Evolutionary conservation across 2,113 vertebrate species (phyloP), one percentile per base, ranked within the genome.

Genomic region (Hoplias malabaricus): DNA sequence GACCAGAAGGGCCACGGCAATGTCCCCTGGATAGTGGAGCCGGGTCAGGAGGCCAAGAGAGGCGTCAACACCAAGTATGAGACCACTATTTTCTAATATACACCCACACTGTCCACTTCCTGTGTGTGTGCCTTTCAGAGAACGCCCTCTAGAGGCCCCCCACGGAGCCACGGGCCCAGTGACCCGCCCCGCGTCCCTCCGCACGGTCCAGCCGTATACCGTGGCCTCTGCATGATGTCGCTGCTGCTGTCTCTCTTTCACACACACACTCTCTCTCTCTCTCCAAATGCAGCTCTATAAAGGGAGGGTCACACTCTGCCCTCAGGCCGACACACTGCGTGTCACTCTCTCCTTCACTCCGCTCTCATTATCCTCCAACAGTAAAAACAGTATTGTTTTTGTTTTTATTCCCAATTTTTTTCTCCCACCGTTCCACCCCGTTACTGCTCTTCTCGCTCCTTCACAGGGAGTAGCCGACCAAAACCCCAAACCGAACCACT

Each of bases 31-130:
- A 99, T 98, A 90, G 96, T 99, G 93, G 98, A 99, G 92, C 98
- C 98, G 43, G 96, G 95, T 91, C 98, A 99, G 90, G 98, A 99
- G 91, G 94, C 96, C 87, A 99, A 99, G 92, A 94, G 98, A 95
- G 96, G 96, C 91, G 97, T 96, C 94, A 99, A 98, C 96, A 99
- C 98, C 95, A 99, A 99, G 96, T 99, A 99, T 94, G 98, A 99
- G 94, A 99, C 98, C 92, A 98, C 98, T 89, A 99, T 99, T 95
- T 99, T 99, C 95, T 99, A 97, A 98, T 95, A 93, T 92, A 89
- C 92, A 89, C 94, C 89, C 90, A 83, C 89, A 90, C 91, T 91
- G 91, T 91, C 92, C 92, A 94, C 91, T 93, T 53, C 93, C 88
- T 87, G 91, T 95, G 94, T 95, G 96, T 94, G 96, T 96, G 95